phyloP scores from a whole-genome alignment of 2,888 invertebrate species.

The Apodemia duryi region DNA sequence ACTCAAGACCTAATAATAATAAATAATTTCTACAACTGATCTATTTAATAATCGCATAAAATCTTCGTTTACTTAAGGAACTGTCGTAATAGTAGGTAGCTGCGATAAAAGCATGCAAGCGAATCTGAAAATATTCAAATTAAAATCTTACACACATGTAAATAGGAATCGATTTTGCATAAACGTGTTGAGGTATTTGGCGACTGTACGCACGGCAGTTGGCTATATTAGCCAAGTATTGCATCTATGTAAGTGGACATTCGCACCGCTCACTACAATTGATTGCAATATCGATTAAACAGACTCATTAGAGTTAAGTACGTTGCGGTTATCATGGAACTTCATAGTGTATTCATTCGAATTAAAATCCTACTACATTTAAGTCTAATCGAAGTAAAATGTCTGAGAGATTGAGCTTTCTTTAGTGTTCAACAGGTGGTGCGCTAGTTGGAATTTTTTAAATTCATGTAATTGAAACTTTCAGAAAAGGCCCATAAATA shows the following conservation, averaged over 20 bases:
- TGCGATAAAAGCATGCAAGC: not conserved
- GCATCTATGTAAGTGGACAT: conserved; percentile 8
- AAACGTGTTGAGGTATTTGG: not conserved
- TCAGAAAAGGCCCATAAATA: no score
- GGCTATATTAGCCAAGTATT: not conserved
- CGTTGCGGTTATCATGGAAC: no score
- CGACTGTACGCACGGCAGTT: conserved; percentile 4
- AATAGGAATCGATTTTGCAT: not conserved
- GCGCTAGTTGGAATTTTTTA: no score
- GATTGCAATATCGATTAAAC: conserved; percentile 6
- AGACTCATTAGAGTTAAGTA: not conserved
- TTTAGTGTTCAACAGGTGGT: no score
- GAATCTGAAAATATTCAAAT: not conserved
- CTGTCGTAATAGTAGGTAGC: conserved; percentile 4
- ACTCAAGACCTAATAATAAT: no score
- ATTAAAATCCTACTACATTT: no score
- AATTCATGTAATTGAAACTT: no score
- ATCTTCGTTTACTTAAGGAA: conserved; percentile 11
- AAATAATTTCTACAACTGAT: not conserved
- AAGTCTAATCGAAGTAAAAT: no score
- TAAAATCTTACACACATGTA: not conserved
- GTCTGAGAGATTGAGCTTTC: no score
- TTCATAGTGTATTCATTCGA: no score
- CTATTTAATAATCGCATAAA: conserved; percentile 4
- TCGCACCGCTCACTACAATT: conserved; percentile 11